These are phyloP conservation scores for Mareca penelope DNA, from an alignment of 2,797 vertebrate species.

Conservation along the genomic window DNA sequence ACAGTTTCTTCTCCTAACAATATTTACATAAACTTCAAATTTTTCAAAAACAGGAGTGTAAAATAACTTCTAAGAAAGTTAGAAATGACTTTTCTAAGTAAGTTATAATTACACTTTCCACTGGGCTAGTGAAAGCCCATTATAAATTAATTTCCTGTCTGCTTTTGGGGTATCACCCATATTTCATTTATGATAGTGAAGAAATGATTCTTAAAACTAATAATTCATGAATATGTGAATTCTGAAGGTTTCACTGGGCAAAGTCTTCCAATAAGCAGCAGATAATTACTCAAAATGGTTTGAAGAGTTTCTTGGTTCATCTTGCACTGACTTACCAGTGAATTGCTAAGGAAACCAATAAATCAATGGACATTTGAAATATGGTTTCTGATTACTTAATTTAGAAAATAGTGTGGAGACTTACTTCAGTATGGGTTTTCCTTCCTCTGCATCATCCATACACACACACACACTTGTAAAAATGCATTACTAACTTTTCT, in stretches of 20 bases:
- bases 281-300: background rate
- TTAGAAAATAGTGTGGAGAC: background rate
- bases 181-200: background rate
- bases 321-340: background rate
- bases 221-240: background rate
- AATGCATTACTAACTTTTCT: background rate
- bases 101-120: background rate
- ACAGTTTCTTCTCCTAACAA: background rate
- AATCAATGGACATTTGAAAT: background rate
- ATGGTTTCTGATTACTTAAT: background rate
- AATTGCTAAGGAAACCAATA: background rate
- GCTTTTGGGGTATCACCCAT: background rate
- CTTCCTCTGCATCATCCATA: background rate
- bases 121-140: background rate
- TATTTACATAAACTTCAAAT: background rate
- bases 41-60: background rate
- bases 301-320: background rate
- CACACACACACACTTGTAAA: background rate
- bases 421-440: background rate
- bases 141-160: background rate
- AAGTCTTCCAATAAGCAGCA: background rate
- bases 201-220: background rate
- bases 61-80: background rate
- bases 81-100: background rate
- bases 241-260: background rate